These are phyloP conservation scores for Apostichopus leukothele DNA, from an alignment of 53 echinoderm and acorn worm species.

Conservation along the genomic window DNA sequence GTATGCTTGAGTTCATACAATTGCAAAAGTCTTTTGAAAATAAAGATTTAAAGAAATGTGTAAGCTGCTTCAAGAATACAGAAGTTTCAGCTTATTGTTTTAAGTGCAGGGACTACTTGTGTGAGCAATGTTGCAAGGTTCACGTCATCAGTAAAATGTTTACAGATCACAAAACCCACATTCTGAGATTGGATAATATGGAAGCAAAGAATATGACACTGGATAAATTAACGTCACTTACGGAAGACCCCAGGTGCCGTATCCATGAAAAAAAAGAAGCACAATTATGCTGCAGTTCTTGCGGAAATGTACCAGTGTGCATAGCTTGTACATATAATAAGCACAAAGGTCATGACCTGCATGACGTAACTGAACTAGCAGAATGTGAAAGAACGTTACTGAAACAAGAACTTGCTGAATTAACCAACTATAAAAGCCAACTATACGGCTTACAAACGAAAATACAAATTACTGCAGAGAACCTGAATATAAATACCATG, in stretches of 20 bases:
- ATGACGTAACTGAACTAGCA: conserved; percentile 15
- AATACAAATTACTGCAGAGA: not conserved
- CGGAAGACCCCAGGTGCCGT: not conserved
- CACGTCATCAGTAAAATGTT: conserved; percentile 9
- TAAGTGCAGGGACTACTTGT: conserved; percentile 15
- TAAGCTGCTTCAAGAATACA: not conserved
- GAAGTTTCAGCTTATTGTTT: not conserved
- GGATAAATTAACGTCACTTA: not conserved
- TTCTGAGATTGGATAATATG: not conserved
- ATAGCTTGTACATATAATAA: not conserved
- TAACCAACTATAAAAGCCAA: not conserved
- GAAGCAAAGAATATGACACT: conserved; percentile 2
- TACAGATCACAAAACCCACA: not conserved
- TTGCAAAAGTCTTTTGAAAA: conserved; percentile 2
- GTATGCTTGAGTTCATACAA: not conserved
- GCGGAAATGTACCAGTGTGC: not conserved
- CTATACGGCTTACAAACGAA: not conserved
- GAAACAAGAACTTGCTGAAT: not conserved
- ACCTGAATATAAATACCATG: not conserved
- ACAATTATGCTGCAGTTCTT: not conserved
- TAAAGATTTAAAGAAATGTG: not conserved
- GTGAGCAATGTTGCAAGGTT: not conserved
- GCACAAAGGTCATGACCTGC: conserved; percentile 28
- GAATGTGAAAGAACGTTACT: not conserved
- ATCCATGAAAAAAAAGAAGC: not conserved